Percentiles rank a stretch among this genome's conserved stretches.
These are phyloP conservation scores for Stercorarius parasiticus DNA, from an alignment of 2,113 vertebrate genomes.

Conservation along the genomic window DNA sequence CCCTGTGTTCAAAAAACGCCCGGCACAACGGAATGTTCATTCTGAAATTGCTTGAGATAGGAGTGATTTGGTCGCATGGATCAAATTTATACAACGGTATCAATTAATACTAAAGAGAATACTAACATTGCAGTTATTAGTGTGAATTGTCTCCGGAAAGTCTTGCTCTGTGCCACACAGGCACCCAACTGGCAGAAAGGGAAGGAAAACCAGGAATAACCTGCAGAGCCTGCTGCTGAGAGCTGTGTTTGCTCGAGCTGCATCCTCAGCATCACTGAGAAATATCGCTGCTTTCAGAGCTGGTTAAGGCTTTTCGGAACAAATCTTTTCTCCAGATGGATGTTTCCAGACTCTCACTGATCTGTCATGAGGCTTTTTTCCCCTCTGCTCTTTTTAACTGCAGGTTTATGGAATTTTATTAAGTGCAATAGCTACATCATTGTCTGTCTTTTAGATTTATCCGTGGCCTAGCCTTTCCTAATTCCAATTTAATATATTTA, in stretches of 20 bases:
- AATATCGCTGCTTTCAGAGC: neutral
- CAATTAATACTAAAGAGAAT: neutral
- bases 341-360: conserved; percentile 41
- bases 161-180: neutral
- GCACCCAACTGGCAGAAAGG: neutral
- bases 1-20: neutral
- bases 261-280: neutral
- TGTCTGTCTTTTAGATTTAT: conserved; percentile 61
- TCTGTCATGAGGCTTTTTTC: conserved; percentile 19
- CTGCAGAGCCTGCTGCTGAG: neutral
- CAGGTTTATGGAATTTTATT: conserved; percentile 47
- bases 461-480: neutral
- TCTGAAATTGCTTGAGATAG: neutral
- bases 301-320: neutral
- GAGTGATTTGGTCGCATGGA: neutral
- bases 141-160: neutral
- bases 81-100: neutral
- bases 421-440: conserved; percentile 31
- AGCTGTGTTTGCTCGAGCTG: neutral
- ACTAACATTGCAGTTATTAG: neutral
- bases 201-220: conserved; percentile 15
- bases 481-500: conserved; percentile 25
- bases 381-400: conserved; percentile 8
- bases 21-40: neutral
- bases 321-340: conserved; percentile 53